These are phyloP conservation scores for Ennomos erosarius DNA, from an alignment of 2,888 invertebrate species.

Conservation along the genomic window DNA sequence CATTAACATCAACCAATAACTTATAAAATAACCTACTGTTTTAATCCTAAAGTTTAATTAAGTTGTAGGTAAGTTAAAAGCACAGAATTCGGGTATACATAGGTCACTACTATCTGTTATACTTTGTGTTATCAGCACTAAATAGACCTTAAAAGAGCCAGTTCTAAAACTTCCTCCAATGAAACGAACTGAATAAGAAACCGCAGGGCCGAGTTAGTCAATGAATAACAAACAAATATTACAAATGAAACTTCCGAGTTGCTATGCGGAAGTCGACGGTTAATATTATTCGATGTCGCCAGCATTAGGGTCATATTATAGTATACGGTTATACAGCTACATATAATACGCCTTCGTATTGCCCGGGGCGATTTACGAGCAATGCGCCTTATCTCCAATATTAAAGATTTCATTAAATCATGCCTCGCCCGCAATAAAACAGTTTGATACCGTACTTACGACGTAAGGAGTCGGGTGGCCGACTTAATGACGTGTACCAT, in stretches of 20 bases:
- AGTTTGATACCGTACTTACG: conserved; percentile 81
- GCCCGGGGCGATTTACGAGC: conserved; percentile 72
- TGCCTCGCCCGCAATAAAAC: conserved; percentile 78
- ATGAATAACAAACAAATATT: conserved; percentile 41
- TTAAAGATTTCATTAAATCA: conserved; percentile 85
- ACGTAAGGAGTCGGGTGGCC: conserved; percentile 72
- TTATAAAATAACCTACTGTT: too few species aligned
- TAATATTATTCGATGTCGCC: conserved; percentile 47
- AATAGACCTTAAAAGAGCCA: too few species aligned
- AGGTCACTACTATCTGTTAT: too few species aligned
- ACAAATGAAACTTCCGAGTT: conserved; percentile 32
- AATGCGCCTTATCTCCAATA: conserved; percentile 73
- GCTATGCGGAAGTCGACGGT: conserved; percentile 26
- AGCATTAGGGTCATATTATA: conserved; percentile 47
- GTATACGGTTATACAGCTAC: conserved; percentile 9
- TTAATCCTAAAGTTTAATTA: too few species aligned
- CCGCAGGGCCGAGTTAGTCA: conserved; percentile 7
- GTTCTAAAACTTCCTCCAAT: not conserved
- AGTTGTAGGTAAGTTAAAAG: too few species aligned
- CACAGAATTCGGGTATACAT: too few species aligned
- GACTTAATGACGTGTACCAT: conserved; percentile 75
- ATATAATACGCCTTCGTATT: conserved; percentile 59
- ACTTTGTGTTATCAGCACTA: too few species aligned
- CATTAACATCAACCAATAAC: too few species aligned
- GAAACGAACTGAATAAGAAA: not conserved